phyloP scores from a whole-genome alignment of 2,797 vertebrate genomes.

The Pseudomugil tenellus region DNA sequence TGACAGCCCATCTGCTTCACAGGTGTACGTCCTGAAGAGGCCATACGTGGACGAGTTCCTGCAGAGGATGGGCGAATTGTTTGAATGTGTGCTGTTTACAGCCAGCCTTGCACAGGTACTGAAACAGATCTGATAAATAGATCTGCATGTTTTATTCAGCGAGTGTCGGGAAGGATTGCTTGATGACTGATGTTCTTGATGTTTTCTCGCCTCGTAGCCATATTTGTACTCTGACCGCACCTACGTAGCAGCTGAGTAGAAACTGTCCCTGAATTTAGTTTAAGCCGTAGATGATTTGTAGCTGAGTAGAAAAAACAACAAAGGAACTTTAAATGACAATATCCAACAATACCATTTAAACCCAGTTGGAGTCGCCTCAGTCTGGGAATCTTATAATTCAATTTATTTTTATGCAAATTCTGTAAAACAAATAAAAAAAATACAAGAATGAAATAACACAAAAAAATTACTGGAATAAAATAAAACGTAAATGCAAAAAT shows the following conservation, averaged over 20 bases:
- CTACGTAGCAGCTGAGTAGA: slow-evolving; percentile 4
- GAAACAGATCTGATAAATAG: slow-evolving; percentile 10
- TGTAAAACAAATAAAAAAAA: too few relatives aligned
- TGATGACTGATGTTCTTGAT: slow-evolving; percentile 25
- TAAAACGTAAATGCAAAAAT: too few relatives aligned
- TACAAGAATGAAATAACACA: too few relatives aligned
- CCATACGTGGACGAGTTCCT: slow-evolving; percentile 92
- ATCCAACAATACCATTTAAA: background rate
- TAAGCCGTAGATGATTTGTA: slow-evolving; percentile 3
- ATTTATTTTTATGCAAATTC: too few relatives aligned
- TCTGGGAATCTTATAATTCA: background rate
- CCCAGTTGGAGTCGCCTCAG: background rate
- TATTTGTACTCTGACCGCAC: slow-evolving; percentile 22
- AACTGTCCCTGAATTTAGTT: background rate
- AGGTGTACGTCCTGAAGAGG: slow-evolving; percentile 94
- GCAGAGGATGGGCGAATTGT: slow-evolving; percentile 90
- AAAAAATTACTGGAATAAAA: too few relatives aligned
- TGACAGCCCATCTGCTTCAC: slow-evolving; percentile 30
- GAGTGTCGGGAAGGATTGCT: background rate
- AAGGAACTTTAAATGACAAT: background rate
- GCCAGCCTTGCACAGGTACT: slow-evolving; percentile 92
- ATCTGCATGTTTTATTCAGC: slow-evolving; percentile 18
- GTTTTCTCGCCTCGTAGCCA: slow-evolving; percentile 30
- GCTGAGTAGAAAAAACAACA: too few relatives aligned
- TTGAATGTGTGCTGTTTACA: slow-evolving; percentile 92